Percentiles rank a stretch among this genome's conserved stretches.
These are phyloP conservation scores for Trachelipus rathkii DNA, from an alignment of 1,140 invertebrate species.

Conservation along the genomic window DNA sequence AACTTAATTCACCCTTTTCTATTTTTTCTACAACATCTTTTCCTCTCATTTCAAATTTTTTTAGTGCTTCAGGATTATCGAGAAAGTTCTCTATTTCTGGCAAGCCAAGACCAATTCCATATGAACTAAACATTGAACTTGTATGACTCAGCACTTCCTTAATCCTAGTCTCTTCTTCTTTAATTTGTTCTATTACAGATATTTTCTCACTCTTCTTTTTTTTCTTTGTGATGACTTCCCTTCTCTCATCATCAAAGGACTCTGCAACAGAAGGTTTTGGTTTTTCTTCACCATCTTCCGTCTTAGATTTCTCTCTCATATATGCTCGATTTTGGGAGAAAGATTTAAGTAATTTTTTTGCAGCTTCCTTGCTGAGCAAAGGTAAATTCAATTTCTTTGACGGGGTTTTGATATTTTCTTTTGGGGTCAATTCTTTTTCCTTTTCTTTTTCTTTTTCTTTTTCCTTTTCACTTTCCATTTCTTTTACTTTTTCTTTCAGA, in stretches of 20 bases:
- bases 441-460: too few species aligned
- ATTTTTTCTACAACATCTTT: background rate
- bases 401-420: too few species aligned
- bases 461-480: too few species aligned
- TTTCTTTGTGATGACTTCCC: background rate
- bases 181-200: background rate
- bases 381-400: background rate
- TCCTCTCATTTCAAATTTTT: background rate
- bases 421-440: too few species aligned
- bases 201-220: background rate
- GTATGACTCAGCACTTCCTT: background rate
- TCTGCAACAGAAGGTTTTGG: background rate
- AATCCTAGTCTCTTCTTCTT: background rate
- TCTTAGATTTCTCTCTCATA: background rate
- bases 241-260: background rate
- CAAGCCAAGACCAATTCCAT: background rate
- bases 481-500: too few species aligned
- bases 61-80: background rate
- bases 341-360: background rate
- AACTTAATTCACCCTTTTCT: background rate
- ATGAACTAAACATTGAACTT: background rate
- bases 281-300: background rate
- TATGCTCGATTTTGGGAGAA: background rate
- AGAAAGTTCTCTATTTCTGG: background rate
- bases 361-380: background rate